These are phyloP conservation scores for Trichonephila inaurata DNA, from an alignment of 1,140 invertebrate genomes.

Conservation along the genomic window DNA sequence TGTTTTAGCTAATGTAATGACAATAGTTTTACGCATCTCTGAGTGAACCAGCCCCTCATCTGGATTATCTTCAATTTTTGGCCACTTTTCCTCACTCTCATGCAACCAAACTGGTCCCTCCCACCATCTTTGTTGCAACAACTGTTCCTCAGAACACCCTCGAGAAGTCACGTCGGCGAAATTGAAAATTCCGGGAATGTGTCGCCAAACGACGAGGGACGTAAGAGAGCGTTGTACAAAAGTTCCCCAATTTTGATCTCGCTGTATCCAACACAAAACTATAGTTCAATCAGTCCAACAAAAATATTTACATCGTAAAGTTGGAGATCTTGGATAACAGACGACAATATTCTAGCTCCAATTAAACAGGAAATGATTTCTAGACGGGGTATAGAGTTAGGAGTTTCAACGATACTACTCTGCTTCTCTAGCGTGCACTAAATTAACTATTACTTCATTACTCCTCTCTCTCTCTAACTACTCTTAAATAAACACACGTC, in stretches of 20 bases:
- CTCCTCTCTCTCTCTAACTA: no score
- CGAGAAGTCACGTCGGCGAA: neutral
- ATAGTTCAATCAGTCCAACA: conserved; percentile 1
- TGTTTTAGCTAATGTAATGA: neutral
- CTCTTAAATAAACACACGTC: no score
- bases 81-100: neutral
- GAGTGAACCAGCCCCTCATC: neutral
- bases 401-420: no score
- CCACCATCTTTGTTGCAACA: neutral
- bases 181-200: neutral
- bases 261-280: neutral
- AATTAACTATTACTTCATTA: no score
- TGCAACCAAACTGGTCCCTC: neutral
- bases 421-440: no score
- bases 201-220: neutral
- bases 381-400: no score
- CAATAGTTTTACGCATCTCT: neutral
- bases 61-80: neutral
- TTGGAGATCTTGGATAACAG: neutral
- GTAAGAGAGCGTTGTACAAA: conserved; percentile 39
- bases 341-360: neutral
- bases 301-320: neutral
- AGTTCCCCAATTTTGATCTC: neutral
- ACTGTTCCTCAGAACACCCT: neutral
- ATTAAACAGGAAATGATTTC: neutral